Evolutionary conservation across 2,113 vertebrate genomes (phyloP).

Genomic region (Thermophis baileyi): DNA sequence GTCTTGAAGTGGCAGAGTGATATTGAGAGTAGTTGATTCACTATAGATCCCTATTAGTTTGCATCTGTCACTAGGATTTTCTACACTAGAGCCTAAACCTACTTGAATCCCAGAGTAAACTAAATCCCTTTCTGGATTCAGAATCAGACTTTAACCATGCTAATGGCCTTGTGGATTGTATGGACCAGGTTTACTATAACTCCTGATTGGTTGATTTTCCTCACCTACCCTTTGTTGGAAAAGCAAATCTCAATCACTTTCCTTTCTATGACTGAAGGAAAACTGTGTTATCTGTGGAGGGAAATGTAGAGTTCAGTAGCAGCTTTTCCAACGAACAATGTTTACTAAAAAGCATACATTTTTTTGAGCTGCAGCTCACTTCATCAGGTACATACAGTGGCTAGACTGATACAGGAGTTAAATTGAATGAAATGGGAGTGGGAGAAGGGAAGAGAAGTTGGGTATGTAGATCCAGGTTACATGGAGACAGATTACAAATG

Average conservation of each 20-base stretch:
- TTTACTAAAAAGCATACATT: background rate
- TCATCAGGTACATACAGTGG: background rate
- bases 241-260: background rate
- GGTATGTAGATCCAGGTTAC: background rate
- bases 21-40: background rate
- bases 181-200: background rate
- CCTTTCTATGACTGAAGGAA: background rate
- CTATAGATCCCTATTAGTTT: constrained; percentile 21
- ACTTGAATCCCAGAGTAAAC: background rate
- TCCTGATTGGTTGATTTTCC: background rate
- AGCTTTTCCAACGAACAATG: background rate
- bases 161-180: background rate
- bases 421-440: background rate
- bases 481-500: background rate
- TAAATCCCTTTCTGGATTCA: background rate
- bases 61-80: constrained; percentile 6
- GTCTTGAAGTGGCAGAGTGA: background rate
- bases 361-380: background rate
- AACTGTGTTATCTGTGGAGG: background rate
- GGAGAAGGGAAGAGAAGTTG: background rate
- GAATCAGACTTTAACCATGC: background rate
- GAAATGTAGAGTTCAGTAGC: background rate
- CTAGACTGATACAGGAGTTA: background rate
- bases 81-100: background rate
- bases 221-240: background rate